Percentiles rank a stretch among this genome's conserved stretches.
These are phyloP conservation scores for Oryzias melastigma DNA, from an alignment of 2,113 vertebrate genomes.

Conservation along the genomic window DNA sequence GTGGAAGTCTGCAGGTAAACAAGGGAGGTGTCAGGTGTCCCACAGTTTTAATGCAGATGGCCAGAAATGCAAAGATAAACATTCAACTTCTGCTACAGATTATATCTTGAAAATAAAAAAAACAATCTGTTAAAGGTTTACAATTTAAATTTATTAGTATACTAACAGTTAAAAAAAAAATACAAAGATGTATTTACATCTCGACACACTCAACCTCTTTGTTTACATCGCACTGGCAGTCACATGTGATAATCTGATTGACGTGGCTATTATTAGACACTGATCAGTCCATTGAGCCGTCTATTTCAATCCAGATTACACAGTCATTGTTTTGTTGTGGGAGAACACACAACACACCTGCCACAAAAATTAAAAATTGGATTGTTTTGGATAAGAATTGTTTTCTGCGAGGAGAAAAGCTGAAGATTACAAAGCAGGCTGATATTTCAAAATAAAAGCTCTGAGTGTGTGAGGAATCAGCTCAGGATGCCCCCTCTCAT, in stretches of 20 bases:
- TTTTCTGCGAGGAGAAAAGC: no score
- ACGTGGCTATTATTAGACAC: slow-evolving; percentile 41
- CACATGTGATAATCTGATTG: slow-evolving; percentile 45
- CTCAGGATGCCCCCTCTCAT: slow-evolving; percentile 86
- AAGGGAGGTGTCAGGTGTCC: neutral
- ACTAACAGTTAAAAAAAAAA: slow-evolving; percentile 42
- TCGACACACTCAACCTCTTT: slow-evolving; percentile 16
- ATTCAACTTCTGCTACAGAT: neutral
- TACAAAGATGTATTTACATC: slow-evolving; percentile 69
- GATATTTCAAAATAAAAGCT: slow-evolving; percentile 7
- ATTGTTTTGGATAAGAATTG: no score
- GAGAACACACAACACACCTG: neutral
- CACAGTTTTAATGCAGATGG: neutral
- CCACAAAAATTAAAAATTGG: neutral
- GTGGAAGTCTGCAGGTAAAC: slow-evolving; percentile 23
- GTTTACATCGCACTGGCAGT: slow-evolving; percentile 27
- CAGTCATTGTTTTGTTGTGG: slow-evolving; percentile 14
- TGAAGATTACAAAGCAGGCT: no score
- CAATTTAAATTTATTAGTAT: slow-evolving; percentile 56
- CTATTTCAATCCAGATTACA: slow-evolving; percentile 19
- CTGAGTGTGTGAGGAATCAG: slow-evolving; percentile 68
- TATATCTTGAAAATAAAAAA: neutral
- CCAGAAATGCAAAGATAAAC: neutral
- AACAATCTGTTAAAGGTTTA: neutral
- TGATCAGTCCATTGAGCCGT: slow-evolving; percentile 25